These are phyloP conservation scores for Nephrotoma flavescens DNA, from an alignment of 2,888 invertebrate species.

Conservation along the genomic window DNA sequence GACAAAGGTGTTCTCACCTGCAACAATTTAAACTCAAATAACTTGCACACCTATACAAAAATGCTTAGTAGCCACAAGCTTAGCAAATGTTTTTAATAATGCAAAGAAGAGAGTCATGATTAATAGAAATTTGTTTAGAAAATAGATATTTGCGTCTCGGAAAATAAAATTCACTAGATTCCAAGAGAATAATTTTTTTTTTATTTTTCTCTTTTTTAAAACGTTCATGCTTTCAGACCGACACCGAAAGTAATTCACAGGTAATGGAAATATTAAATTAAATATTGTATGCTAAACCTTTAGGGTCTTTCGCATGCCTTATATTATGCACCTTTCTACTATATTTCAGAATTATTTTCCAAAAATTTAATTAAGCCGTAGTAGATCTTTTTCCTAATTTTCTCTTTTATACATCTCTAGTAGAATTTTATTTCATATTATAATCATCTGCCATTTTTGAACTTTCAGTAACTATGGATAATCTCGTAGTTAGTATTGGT, in stretches of 20 bases:
- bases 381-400: not conserved
- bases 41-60: too few species aligned
- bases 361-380: not conserved
- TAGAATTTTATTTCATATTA: not conserved
- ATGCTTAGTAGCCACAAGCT: too few species aligned
- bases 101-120: too few species aligned
- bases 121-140: too few species aligned
- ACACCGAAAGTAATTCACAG: not conserved
- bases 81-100: too few species aligned
- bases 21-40: too few species aligned
- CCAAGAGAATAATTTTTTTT: not conserved
- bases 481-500: not conserved
- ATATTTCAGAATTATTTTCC: not conserved
- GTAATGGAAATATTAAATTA: not conserved
- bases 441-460: not conserved
- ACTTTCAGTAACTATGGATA: not conserved
- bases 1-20: too few species aligned
- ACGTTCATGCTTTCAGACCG: not conserved
- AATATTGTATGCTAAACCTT: not conserved
- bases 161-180: not conserved
- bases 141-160: not conserved
- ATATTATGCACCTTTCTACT: not conserved
- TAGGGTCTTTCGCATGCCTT: not conserved
- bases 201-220: not conserved
- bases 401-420: not conserved